phyloP scores from a whole-genome alignment of 1,140 invertebrate genomes.

The Cydia splendana region DNA sequence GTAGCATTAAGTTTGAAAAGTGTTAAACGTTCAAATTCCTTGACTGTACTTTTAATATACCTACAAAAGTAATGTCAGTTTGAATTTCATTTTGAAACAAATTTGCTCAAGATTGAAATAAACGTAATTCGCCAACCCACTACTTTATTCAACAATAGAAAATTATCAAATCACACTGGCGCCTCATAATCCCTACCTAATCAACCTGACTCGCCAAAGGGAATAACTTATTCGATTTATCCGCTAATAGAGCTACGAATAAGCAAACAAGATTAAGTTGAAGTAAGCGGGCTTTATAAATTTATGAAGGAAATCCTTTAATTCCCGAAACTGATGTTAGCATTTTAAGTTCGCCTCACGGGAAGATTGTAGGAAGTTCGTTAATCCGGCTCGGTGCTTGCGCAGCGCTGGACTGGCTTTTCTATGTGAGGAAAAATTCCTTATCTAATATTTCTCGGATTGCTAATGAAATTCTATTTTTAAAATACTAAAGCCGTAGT shows the following conservation, averaged over 20 bases:
- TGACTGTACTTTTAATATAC: too few species aligned
- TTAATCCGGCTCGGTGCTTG: conserved; percentile 65
- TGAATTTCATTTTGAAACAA: too few species aligned
- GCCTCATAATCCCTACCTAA: conserved; percentile 51
- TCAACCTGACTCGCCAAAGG: conserved; percentile 60
- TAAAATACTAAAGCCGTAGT: background rate
- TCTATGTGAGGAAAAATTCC: conserved; percentile 13
- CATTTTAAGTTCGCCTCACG: conserved; percentile 72
- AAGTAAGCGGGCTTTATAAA: conserved; percentile 66
- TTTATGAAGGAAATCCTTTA: conserved; percentile 69
- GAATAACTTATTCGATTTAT: conserved; percentile 74
- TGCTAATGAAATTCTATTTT: background rate
- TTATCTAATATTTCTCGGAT: conserved; percentile 6
- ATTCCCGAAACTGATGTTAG: conserved; percentile 72
- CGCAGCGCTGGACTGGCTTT: conserved; percentile 41
- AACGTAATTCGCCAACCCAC: background rate
- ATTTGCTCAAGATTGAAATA: background rate
- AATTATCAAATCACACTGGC: conserved; percentile 60
- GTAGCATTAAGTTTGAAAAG: too few species aligned
- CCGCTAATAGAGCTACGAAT: conserved; percentile 67
- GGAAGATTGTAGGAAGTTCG: conserved; percentile 66
- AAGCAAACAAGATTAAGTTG: conserved; percentile 72
- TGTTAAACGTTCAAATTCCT: too few species aligned
- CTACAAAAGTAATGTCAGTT: too few species aligned
- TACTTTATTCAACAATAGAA: conserved; percentile 30